phyloP scores from a whole-genome alignment of 1,140 invertebrate genomes.

The Oncopodura yosiiana region DNA sequence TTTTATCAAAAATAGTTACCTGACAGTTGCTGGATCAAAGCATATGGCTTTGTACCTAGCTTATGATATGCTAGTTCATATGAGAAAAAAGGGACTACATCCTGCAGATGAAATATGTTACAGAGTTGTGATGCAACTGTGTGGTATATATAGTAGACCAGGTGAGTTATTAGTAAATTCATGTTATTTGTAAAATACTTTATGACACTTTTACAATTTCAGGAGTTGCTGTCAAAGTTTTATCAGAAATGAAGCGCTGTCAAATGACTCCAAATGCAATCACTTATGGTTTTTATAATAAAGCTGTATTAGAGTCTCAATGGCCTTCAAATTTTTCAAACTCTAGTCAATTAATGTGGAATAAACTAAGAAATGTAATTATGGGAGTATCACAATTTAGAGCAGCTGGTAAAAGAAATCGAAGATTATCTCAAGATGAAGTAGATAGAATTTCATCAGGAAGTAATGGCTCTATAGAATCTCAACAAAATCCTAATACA shows the following conservation, averaged over 20 bases:
- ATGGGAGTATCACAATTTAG: constrained; percentile 78
- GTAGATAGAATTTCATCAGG: constrained; percentile 36
- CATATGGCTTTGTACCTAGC: constrained; percentile 71
- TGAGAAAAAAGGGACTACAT: constrained; percentile 65
- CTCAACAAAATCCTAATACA: constrained; percentile 22
- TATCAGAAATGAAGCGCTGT: constrained; percentile 90
- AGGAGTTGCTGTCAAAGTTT: constrained; percentile 41
- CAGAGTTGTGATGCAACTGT: constrained; percentile 95
- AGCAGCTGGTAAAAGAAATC: constrained; percentile 47
- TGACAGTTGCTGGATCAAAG: constrained; percentile 47
- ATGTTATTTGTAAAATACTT: constrained; percentile 20
- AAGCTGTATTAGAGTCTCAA: constrained; percentile 80
- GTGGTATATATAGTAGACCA: constrained; percentile 86
- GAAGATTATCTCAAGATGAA: constrained; percentile 42
- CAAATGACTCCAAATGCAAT: constrained; percentile 93
- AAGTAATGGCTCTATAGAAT: constrained; percentile 27
- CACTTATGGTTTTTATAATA: constrained; percentile 84
- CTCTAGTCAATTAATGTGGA: constrained; percentile 77
- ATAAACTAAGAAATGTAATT: constrained; percentile 84
- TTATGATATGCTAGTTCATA: constrained; percentile 74
- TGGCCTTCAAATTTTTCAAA: constrained; percentile 83
- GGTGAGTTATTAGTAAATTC: constrained; percentile 88
- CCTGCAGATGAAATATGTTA: constrained; percentile 95
- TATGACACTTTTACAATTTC: not conserved
- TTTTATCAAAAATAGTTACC: no score